Percentiles rank a stretch among this genome's conserved stretches.
Evolutionary conservation across 1,140 invertebrate genomes (phyloP).

Genomic region (Dolichoris vasculosae): DNA sequence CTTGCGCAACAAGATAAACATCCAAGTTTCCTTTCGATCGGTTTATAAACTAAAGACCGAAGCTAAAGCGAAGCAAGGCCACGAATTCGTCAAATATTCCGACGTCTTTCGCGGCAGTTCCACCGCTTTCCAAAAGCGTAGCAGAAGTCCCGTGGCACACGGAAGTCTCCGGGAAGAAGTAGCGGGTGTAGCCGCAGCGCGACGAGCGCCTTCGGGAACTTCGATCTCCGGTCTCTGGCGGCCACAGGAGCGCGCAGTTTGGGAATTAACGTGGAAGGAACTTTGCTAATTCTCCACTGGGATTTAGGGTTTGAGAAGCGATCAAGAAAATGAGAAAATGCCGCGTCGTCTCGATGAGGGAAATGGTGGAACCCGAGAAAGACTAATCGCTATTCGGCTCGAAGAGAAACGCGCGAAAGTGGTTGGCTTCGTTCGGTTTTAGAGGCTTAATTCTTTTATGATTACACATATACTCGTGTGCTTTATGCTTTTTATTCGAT

Average conservation of each 20-base stretch:
- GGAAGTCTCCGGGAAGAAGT: slow-evolving; percentile 11
- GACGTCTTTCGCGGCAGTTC: no score
- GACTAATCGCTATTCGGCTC: slow-evolving; percentile 1
- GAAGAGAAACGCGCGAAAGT: background rate
- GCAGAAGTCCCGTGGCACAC: background rate
- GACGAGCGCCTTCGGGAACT: slow-evolving; percentile 32
- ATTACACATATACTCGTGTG: background rate
- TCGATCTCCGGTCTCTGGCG: slow-evolving; percentile 11
- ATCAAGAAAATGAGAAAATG: slow-evolving; percentile 30
- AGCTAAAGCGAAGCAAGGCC: no score
- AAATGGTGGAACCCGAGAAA: background rate
- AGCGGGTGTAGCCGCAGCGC: background rate
- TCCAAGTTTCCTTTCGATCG: no score
- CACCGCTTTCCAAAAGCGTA: no score
- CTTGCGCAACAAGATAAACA: no score
- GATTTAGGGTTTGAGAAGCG: slow-evolving; percentile 26
- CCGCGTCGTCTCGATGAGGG: background rate
- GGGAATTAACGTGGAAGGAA: slow-evolving; percentile 28
- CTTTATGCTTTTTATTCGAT: background rate
- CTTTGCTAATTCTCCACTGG: slow-evolving; percentile 35
- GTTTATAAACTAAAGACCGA: no score
- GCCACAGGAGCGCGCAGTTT: background rate
- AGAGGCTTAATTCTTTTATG: background rate
- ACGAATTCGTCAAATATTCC: no score
- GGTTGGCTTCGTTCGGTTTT: background rate